Evolutionary conservation across 2,113 vertebrate species (phyloP).

Genomic region (Laticauda colubrina): DNA sequence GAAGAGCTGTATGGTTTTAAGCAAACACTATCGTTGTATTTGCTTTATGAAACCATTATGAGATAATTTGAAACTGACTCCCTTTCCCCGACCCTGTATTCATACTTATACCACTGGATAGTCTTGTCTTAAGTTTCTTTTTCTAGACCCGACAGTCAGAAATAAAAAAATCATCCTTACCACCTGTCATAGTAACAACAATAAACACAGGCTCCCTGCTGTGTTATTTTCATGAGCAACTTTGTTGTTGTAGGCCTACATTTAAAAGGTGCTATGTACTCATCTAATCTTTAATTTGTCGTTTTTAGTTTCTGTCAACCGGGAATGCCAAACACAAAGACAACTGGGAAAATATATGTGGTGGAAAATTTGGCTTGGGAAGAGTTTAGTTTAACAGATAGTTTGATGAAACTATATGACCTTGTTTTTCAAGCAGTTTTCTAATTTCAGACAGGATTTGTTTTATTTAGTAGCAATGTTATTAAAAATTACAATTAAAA

Average conservation of each 20-base stretch:
- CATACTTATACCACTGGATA: not conserved
- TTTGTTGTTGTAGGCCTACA: slow-evolving; percentile 8
- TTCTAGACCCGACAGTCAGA: not conserved
- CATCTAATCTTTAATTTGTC: slow-evolving; percentile 23
- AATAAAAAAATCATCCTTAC: not conserved
- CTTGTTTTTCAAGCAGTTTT: not conserved
- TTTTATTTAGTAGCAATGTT: not conserved
- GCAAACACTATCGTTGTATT: not conserved
- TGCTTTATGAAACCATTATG: not conserved
- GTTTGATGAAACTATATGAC: not conserved
- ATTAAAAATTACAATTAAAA: not conserved
- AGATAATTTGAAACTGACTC: not conserved
- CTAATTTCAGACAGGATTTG: not conserved
- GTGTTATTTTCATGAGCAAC: not conserved
- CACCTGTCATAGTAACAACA: slow-evolving; percentile 27
- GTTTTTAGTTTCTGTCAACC: slow-evolving; percentile 20
- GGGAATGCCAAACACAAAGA: not conserved
- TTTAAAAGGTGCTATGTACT: not conserved
- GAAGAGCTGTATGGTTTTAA: not conserved
- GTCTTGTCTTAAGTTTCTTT: not conserved
- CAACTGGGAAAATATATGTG: not conserved
- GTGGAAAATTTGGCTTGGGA: not conserved
- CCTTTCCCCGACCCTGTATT: not conserved
- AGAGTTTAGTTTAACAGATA: not conserved
- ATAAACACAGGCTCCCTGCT: not conserved